Base-by-base conservation (phyloP, 2,888 invertebrate genomes). In the Ferdinandea cuprea region DNA sequence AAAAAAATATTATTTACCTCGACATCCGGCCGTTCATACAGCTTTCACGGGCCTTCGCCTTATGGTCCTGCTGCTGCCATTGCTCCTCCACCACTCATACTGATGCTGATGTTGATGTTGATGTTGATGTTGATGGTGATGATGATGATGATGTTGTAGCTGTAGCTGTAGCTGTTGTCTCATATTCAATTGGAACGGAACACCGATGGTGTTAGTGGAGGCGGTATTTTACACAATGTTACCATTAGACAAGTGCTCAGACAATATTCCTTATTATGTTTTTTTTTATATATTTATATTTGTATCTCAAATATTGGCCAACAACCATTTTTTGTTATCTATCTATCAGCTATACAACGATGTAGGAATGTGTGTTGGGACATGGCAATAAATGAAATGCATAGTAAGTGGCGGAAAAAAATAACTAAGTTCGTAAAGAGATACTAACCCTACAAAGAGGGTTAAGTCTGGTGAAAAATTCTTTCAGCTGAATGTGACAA, bases 1-100 rank as follows among this genome's bases (percentile, higher is more conserved):
- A 74, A 74, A 73, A 42, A 79, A 79, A 61, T 79, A 79, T 74
- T 74, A 79, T 73, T 79, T 79, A 73, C 74, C 68, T 79, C 74
- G 37, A 61, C 68, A 56, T 63, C 44, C 46, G 42, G 46, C n/a
- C n/a, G 59, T 37, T 44, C 44, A 19, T 46, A 40, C 25, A 28
- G 17, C 32, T 35, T 50, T 17, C 11, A 1, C n/a, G 17, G 52
- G 50, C 42, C 52, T 68, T 48, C 44, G 50, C 42, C 52, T 68
- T 48, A 68, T 76, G 52, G n/a, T n/a, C n/a, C n/a, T 35, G 44
- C 61, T 54, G 40, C 35, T 68, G 52, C 59, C 59, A 54, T 17
- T 59, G 37, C 37, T 13, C 37, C n/a, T 13, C 9, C 35, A 35
- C 11, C n/a, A n/a, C 35, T 11, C 8, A 3, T 32, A 6, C 28